Evolutionary conservation across 2,113 vertebrate species (phyloP).

Genomic region (Mungos mungo): DNA sequence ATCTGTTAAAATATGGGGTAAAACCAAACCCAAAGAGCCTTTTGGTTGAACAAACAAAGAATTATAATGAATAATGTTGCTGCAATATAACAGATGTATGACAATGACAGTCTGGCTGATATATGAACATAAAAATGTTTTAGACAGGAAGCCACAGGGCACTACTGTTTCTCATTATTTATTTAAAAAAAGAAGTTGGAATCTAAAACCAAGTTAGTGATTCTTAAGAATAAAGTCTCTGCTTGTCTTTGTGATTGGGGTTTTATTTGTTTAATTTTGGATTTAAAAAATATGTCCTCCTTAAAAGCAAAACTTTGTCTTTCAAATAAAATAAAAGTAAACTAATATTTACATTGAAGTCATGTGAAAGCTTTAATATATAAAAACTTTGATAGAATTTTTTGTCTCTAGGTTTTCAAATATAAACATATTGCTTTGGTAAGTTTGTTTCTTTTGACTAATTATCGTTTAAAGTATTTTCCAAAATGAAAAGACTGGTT

Average conservation of each 20-base stretch:
- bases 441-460: neutral
- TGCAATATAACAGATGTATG: conserved; percentile 48
- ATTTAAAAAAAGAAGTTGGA: neutral
- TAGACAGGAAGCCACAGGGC: conserved; percentile 1
- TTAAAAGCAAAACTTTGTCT: neutral
- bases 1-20: conserved; percentile 56
- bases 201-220: conserved; percentile 38
- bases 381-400: neutral
- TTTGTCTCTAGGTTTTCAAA: neutral
- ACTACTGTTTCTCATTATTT: neutral
- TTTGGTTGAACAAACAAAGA: conserved; percentile 61
- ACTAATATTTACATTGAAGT: neutral
- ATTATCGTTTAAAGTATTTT: neutral
- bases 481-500: neutral
- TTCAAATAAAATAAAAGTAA: neutral
- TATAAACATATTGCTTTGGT: neutral
- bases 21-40: conserved; percentile 12
- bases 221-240: neutral
- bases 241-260: neutral
- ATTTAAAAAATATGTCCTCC: neutral
- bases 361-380: neutral
- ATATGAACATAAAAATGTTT: neutral
- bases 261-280: neutral
- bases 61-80: conserved; percentile 50
- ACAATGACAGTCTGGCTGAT: conserved; percentile 40